Evolutionary conservation across 2,888 invertebrate species (phyloP).

Genomic region (Stenodema calcarata): DNA sequence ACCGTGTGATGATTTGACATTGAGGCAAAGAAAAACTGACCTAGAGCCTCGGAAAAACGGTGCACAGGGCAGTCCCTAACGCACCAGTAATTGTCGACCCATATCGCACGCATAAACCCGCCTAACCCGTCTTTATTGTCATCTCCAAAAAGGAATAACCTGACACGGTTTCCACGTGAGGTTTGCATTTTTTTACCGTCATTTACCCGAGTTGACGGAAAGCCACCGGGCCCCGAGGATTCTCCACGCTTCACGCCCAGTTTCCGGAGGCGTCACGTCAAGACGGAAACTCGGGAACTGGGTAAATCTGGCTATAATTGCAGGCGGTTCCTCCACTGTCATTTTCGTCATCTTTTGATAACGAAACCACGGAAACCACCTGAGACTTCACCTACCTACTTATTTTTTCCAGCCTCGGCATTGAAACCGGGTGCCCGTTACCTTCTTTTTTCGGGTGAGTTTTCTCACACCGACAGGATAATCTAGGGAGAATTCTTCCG

Average conservation of each 20-base stretch:
- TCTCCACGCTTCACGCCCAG: slow-evolving; percentile 8
- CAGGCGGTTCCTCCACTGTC: neutral
- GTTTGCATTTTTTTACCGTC: neutral
- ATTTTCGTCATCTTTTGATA: neutral
- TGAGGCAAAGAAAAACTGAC: neutral
- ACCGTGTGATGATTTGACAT: too few species aligned
- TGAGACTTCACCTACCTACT: neutral
- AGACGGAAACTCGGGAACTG: slow-evolving; percentile 3
- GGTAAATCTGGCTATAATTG: slow-evolving; percentile 37
- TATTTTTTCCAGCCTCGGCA: neutral
- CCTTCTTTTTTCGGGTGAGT: neutral
- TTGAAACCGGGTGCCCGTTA: neutral
- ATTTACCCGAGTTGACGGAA: neutral
- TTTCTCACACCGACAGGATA: neutral
- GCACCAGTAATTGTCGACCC: neutral
- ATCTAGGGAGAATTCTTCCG: neutral
- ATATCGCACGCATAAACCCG: neutral
- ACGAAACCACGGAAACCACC: neutral
- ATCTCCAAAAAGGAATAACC: neutral
- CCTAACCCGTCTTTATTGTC: neutral
- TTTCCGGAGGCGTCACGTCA: neutral
- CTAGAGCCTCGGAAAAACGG: neutral
- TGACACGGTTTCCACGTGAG: slow-evolving; percentile 10
- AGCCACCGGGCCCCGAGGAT: neutral
- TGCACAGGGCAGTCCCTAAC: neutral